Evolutionary conservation across 2,113 vertebrate genomes (phyloP).

Genomic region (Scomber colias): DNA sequence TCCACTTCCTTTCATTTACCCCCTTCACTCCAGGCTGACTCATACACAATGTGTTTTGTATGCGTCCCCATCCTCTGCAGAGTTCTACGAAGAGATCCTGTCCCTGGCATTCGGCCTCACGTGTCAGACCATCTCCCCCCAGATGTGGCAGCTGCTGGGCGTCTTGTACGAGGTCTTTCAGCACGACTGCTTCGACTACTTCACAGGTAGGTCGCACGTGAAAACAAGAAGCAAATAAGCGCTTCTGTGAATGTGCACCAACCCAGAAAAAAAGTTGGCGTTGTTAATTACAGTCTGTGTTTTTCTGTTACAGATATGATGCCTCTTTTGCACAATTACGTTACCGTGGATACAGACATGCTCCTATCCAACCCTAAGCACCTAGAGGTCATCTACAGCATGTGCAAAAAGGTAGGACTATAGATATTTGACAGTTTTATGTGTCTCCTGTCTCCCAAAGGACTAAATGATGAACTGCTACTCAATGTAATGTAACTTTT

Average conservation of each 20-base stretch:
- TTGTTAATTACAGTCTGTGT: not conserved
- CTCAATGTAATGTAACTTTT: too few species aligned
- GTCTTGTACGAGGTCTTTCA: conserved; percentile 95
- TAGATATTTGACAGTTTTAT: not conserved
- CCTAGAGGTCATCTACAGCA: conserved; percentile 95
- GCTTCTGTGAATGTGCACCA: too few species aligned
- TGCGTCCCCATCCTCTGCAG: conserved; percentile 75
- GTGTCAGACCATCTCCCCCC: conserved; percentile 93
- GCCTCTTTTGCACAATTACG: conserved; percentile 99
- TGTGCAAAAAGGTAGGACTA: conserved; percentile 96
- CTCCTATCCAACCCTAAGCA: conserved; percentile 94
- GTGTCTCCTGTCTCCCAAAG: too few species aligned
- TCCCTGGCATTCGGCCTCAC: conserved; percentile 96
- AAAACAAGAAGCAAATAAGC: too few species aligned
- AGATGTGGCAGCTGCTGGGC: conserved; percentile 97
- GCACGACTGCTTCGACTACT: conserved; percentile 96
- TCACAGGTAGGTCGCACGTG: conserved; percentile 88
- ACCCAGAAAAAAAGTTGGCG: not conserved
- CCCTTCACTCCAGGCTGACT: too few species aligned
- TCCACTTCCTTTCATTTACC: not conserved
- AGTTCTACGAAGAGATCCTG: conserved; percentile 98
- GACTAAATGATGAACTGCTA: too few species aligned
- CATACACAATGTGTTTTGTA: not conserved
- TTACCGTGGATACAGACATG: conserved; percentile 95
- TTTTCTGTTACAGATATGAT: conserved; percentile 92